phyloP scores from a whole-genome alignment of 2,797 vertebrate species.

The Vultur gryphus region DNA sequence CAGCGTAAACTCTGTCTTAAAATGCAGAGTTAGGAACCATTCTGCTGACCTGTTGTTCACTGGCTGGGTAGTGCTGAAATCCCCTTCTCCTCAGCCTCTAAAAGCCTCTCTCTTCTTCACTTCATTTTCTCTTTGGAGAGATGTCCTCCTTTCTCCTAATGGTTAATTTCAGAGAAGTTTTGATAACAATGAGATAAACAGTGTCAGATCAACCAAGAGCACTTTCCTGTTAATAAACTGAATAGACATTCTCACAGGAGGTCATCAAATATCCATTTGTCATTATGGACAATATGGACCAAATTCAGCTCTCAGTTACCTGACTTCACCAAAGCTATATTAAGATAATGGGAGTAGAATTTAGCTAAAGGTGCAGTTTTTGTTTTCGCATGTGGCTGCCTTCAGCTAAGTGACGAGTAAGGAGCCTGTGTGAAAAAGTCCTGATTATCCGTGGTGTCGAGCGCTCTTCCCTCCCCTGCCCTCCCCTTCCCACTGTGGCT shows the following conservation, averaged over 20 bases:
- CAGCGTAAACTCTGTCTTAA: neutral
- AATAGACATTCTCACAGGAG: neutral
- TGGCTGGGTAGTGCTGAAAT: neutral
- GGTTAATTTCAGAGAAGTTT: neutral
- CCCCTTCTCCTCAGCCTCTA: neutral
- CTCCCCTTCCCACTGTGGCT: neutral
- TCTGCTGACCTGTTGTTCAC: neutral
- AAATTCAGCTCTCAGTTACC: neutral
- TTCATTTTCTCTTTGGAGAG: neutral
- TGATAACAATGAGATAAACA: slow-evolving; percentile 4
- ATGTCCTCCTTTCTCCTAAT: neutral
- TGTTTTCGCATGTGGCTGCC: neutral
- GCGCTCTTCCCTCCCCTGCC: neutral
- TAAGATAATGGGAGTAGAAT: neutral
- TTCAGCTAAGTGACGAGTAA: neutral
- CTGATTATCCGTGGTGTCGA: neutral
- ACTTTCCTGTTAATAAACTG: neutral
- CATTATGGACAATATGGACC: neutral
- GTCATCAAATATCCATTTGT: neutral
- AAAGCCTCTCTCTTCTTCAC: neutral
- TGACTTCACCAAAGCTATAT: neutral
- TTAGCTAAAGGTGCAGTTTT: neutral
- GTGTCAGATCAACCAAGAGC: neutral
- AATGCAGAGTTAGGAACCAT: neutral
- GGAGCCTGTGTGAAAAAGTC: neutral